These are phyloP conservation scores for Myathropa florea DNA, from an alignment of 2,888 invertebrate genomes.

Conservation along the genomic window DNA sequence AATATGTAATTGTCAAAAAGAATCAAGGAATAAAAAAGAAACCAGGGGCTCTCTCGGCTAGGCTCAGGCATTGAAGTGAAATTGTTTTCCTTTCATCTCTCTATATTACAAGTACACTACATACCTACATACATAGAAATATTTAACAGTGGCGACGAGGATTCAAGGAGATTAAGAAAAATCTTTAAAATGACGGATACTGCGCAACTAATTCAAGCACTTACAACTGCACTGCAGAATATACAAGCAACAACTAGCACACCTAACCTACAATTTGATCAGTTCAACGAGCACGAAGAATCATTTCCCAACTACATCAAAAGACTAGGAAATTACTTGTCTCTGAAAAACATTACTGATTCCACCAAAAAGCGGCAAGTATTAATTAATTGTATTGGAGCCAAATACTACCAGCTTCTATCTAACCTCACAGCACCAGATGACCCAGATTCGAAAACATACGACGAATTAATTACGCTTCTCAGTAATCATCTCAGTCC, in stretches of 20 bases:
- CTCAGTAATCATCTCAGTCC: slow-evolving; percentile 4
- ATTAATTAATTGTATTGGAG: slow-evolving; percentile 18
- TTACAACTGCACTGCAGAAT: no score
- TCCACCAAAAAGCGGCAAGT: slow-evolving; percentile 11
- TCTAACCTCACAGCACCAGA: slow-evolving; percentile 26
- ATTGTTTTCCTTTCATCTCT: no score
- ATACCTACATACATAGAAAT: background rate
- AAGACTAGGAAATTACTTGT: background rate
- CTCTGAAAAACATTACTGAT: slow-evolving; percentile 8
- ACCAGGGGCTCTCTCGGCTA: no score
- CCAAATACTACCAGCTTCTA: slow-evolving; percentile 14
- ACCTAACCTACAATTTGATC: background rate
- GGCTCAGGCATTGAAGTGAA: no score
- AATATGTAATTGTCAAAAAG: no score
- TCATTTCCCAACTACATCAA: slow-evolving; percentile 15
- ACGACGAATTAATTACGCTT: background rate
- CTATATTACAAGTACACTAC: no score
- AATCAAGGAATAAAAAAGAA: no score
- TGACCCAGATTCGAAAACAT: slow-evolving; percentile 2
- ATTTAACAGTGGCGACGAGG: background rate
- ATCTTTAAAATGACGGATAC: no score
- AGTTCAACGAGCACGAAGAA: slow-evolving; percentile 6
- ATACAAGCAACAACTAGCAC: no score
- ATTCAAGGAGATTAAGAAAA: background rate
- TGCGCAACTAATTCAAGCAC: no score